Percentiles rank a stretch among this genome's conserved stretches.
These are phyloP conservation scores for Machaerirhynchus nigripectus DNA, from an alignment of 2,113 vertebrate genomes.

Conservation along the genomic window DNA sequence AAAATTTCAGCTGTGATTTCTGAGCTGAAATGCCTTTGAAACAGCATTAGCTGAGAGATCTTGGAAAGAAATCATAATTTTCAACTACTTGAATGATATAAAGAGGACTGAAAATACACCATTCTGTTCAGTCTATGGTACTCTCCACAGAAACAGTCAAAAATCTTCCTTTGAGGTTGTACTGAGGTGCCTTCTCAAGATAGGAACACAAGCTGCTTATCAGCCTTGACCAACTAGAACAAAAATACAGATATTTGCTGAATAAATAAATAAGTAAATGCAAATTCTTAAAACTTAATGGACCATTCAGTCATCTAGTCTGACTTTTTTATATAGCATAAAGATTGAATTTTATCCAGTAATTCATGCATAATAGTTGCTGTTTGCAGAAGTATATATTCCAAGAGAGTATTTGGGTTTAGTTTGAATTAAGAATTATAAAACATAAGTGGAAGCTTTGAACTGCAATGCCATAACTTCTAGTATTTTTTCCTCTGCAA, in stretches of 20 bases:
- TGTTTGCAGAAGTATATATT: not conserved
- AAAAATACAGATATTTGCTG: not conserved
- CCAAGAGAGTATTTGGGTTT: not conserved
- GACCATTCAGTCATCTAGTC: not conserved
- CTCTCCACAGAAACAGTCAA: not conserved
- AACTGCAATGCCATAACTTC: not conserved
- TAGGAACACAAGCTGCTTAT: not conserved
- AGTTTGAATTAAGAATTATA: not conserved
- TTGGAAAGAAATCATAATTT: not conserved
- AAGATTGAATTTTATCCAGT: not conserved
- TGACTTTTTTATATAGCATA: not conserved
- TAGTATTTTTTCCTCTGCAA: not conserved
- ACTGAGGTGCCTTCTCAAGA: not conserved
- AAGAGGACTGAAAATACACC: not conserved
- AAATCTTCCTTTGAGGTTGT: not conserved
- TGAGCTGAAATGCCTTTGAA: not conserved
- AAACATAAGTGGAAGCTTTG: not conserved
- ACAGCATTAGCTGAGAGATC: not conserved
- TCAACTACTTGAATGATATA: not conserved
- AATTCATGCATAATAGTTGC: not conserved
- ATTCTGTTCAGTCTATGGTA: not conserved
- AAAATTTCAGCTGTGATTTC: not conserved
- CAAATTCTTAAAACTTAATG: not conserved
- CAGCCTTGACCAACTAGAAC: not conserved
- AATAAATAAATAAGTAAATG: not conserved